These are phyloP conservation scores for Holotrichia oblita DNA, from an alignment of 1,140 invertebrate species.

Conservation along the genomic window DNA sequence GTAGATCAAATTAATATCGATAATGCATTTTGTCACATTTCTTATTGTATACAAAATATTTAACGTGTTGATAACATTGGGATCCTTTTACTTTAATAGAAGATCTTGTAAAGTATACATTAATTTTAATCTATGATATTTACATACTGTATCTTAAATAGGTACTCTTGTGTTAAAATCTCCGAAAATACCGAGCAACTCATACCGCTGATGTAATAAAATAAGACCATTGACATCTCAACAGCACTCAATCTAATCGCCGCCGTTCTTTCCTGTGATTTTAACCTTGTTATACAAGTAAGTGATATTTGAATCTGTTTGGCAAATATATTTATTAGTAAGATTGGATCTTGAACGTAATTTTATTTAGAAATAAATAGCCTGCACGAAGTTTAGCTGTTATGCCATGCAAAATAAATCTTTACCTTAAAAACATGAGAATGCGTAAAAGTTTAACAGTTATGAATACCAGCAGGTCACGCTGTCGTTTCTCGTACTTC, in stretches of 20 bases:
- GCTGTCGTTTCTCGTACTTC: background rate
- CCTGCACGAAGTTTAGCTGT: slow-evolving; percentile 5
- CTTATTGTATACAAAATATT: background rate
- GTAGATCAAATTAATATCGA: background rate
- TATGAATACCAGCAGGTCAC: background rate
- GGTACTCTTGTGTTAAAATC: slow-evolving; percentile 9
- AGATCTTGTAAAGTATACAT: background rate
- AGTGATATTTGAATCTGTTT: background rate
- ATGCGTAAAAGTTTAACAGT: background rate
- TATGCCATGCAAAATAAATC: background rate
- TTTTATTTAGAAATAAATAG: background rate
- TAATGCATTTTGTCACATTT: background rate
- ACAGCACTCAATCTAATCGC: background rate
- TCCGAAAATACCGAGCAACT: background rate
- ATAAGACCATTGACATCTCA: background rate
- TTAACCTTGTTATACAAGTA: slow-evolving; percentile 8
- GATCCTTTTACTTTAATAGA: background rate
- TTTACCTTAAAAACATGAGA: background rate
- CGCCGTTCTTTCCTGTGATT: background rate
- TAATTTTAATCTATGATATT: background rate
- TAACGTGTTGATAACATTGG: too few relatives aligned
- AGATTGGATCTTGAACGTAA: background rate
- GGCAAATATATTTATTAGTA: background rate
- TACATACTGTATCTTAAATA: background rate
- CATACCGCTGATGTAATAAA: background rate